Percentiles rank a stretch among this genome's conserved stretches.
These are phyloP conservation scores for Operophtera brumata DNA, from an alignment of 2,888 invertebrate species.

Conservation along the genomic window DNA sequence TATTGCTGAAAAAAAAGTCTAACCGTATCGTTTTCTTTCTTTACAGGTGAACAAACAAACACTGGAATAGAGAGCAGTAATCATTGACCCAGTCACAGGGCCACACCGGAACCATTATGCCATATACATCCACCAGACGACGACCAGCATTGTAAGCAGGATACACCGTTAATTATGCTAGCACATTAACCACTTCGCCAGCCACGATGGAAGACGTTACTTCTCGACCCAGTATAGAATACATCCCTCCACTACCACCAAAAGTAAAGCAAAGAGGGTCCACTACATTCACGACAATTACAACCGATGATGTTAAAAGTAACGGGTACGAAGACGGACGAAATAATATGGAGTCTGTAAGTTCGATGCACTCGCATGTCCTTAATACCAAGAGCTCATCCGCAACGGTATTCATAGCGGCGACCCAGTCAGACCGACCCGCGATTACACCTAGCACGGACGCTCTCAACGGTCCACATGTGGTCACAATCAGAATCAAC, in stretches of 20 bases:
- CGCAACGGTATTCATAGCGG: conserved; percentile 80
- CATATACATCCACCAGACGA: conserved; percentile 70
- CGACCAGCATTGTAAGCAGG: conserved; percentile 65
- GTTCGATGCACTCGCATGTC: conserved; percentile 80
- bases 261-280: conserved; percentile 76
- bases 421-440: conserved; percentile 74
- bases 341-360: conserved; percentile 65
- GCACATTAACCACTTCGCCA: conserved; percentile 52
- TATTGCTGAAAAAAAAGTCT: neutral
- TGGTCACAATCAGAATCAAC: conserved; percentile 86
- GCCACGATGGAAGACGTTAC: conserved; percentile 78
- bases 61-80: conserved; percentile 55
- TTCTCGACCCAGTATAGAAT: conserved; percentile 67
- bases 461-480: conserved; percentile 79
- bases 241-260: conserved; percentile 80
- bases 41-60: conserved; percentile 64
- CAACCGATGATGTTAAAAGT: conserved; percentile 49
- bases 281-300: conserved; percentile 74
- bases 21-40: conserved; percentile 35
- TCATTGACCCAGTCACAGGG: conserved; percentile 70
- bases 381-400: conserved; percentile 77
- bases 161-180: conserved; percentile 75
- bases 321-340: conserved; percentile 63
- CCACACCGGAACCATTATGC: conserved; percentile 77
- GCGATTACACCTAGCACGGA: conserved; percentile 70